Percentiles rank a stretch among this genome's conserved stretches.
These are phyloP conservation scores for Pristionchus japonicus DNA, from an alignment of 2,888 invertebrate genomes.

Conservation along the genomic window DNA sequence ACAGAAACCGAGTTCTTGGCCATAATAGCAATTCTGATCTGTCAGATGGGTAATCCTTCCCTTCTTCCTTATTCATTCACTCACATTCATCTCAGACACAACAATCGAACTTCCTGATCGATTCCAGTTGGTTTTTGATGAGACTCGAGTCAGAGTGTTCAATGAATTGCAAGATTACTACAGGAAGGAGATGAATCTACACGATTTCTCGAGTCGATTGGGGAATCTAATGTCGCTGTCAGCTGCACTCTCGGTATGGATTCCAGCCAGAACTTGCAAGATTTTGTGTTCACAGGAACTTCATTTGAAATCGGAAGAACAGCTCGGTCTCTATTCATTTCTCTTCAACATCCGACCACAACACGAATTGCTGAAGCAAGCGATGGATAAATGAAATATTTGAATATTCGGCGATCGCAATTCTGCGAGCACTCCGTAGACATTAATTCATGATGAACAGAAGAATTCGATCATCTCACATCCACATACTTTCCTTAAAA, in stretches of 20 bases:
- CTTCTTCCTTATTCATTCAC: not conserved
- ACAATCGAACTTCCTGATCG: not conserved
- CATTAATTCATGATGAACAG: too few species aligned
- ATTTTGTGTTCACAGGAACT: not conserved
- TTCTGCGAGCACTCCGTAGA: too few species aligned
- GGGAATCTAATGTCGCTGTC: not conserved
- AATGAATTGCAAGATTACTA: not conserved
- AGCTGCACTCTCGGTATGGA: not conserved
- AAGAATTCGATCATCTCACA: too few species aligned
- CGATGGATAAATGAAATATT: not conserved
- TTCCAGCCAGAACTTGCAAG: not conserved
- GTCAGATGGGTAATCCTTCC: not conserved
- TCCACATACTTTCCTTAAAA: too few species aligned
- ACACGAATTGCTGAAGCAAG: not conserved
- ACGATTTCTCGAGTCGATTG: conserved; percentile 4
- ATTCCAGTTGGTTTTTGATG: not conserved
- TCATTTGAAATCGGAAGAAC: not conserved
- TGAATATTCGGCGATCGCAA: too few species aligned
- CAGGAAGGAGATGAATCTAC: not conserved
- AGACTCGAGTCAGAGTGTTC: not conserved
- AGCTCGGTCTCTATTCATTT: not conserved
- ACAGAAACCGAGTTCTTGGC: not conserved
- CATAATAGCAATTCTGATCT: not conserved
- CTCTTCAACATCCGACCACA: not conserved
- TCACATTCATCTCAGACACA: not conserved